These are phyloP conservation scores for Capitulum mitella DNA, from an alignment of 2,888 invertebrate species.

Conservation along the genomic window DNA sequence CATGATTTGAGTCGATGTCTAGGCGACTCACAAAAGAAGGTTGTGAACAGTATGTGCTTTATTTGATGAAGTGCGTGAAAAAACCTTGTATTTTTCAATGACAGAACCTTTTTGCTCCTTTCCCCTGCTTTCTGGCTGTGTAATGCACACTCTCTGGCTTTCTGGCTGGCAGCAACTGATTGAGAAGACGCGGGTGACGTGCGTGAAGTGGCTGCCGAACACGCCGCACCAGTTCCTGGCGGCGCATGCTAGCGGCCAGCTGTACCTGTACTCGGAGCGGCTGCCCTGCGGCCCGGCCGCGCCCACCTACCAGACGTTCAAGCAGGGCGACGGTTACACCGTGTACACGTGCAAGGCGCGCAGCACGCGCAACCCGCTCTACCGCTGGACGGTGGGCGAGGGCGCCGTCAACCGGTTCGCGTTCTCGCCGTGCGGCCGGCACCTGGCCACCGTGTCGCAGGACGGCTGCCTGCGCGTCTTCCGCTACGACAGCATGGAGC, in stretches of 20 bases:
- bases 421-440: constrained; percentile 89
- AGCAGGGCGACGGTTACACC: constrained; percentile 86
- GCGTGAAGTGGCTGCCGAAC: constrained; percentile 95
- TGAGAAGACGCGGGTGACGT: constrained; percentile 91
- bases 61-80: too few species aligned
- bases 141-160: not conserved
- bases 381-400: constrained; percentile 73
- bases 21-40: too few species aligned
- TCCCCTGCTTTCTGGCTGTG: not conserved
- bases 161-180: constrained; percentile 51
- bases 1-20: too few species aligned
- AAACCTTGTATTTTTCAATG: too few species aligned
- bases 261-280: constrained; percentile 97
- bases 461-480: constrained; percentile 93
- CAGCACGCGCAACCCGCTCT: constrained; percentile 90
- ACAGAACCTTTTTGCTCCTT: constrained; percentile 28
- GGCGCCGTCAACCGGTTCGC: constrained; percentile 92
- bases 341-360: constrained; percentile 95
- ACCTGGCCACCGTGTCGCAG: constrained; percentile 88
- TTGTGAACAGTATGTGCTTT: too few species aligned
- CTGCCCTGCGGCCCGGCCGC: constrained; percentile 79
- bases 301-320: constrained; percentile 91
- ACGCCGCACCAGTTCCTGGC: constrained; percentile 89
- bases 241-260: constrained; percentile 89
- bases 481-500: constrained; percentile 95